phyloP scores from a whole-genome alignment of 2,113 vertebrate species.

The Crotalus horridus region DNA sequence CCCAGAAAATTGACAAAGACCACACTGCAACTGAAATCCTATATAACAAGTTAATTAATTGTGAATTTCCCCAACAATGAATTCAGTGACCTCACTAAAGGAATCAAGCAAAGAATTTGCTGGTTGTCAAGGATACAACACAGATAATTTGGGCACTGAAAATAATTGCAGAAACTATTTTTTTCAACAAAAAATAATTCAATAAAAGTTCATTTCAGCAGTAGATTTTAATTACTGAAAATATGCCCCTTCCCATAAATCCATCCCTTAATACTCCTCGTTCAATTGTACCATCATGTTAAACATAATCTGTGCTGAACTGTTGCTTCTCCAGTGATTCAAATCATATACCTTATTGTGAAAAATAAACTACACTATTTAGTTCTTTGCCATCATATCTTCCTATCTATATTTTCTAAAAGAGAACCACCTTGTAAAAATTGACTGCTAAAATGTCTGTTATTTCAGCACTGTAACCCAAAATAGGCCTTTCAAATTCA shows the following conservation, averaged over 20 bases:
- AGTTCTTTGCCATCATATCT: slow-evolving; percentile 1
- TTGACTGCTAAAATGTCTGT: slow-evolving; percentile 25
- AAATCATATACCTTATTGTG: slow-evolving; percentile 27
- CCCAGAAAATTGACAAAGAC: slow-evolving; percentile 38
- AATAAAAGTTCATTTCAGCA: slow-evolving; percentile 19
- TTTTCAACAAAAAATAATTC: not conserved
- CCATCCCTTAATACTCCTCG: not conserved
- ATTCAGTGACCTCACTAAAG: slow-evolving; percentile 34
- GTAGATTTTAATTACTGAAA: slow-evolving; percentile 18
- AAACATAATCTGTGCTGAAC: slow-evolving; percentile 20
- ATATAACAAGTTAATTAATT: slow-evolving; percentile 36
- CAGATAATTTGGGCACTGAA: slow-evolving; percentile 18
- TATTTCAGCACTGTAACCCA: slow-evolving; percentile 18
- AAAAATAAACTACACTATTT: slow-evolving; percentile 7
- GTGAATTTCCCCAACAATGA: slow-evolving; percentile 34
- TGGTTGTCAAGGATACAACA: slow-evolving; percentile 41
- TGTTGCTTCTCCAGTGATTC: slow-evolving; percentile 23
- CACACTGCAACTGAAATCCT: slow-evolving; percentile 27
- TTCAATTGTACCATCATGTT: slow-evolving; percentile 30
- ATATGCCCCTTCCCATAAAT: not conserved
- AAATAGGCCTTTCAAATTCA: slow-evolving; percentile 16
- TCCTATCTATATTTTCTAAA: slow-evolving; percentile 12
- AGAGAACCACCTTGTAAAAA: not conserved
- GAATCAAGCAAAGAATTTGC: slow-evolving; percentile 29
- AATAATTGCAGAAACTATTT: slow-evolving; percentile 15